Percentiles rank a stretch among this genome's conserved stretches.
Conservation (phyloP, 2,888 invertebrate genomes). For the Lamellibrachia satsuma region DNA sequence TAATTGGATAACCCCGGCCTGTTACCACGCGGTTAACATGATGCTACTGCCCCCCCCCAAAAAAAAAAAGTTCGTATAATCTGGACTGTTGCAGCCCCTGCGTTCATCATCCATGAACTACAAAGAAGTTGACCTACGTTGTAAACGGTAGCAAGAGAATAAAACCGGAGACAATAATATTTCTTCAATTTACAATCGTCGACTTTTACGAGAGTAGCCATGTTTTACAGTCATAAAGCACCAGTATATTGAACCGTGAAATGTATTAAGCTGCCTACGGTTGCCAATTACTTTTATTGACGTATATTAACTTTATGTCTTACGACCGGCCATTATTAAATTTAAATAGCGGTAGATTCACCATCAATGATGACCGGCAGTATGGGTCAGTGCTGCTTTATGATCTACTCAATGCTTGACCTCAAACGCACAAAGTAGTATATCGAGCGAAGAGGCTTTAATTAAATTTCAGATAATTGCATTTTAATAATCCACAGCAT, state of each 20-base stretch:
- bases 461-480: background rate
- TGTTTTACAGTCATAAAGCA: background rate
- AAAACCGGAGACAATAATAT: background rate
- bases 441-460: background rate
- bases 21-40: too few species aligned
- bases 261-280: background rate
- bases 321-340: slow-evolving; percentile 9
- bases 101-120: background rate
- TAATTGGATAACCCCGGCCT: too few species aligned
- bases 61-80: too few species aligned
- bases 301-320: background rate
- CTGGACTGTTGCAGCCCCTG: background rate
- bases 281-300: background rate
- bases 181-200: background rate
- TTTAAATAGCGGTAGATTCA: background rate
- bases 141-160: slow-evolving; percentile 7
- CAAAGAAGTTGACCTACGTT: background rate
- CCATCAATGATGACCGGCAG: background rate
- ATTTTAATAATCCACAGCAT: background rate
- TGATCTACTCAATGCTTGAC: background rate
- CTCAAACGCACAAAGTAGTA: background rate
- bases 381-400: background rate
- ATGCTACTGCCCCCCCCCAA: too few species aligned
- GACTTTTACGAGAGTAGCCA: background rate
- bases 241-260: background rate